phyloP scores from a whole-genome alignment of 2,888 invertebrate genomes.

The Siphonodentalium dalli region DNA sequence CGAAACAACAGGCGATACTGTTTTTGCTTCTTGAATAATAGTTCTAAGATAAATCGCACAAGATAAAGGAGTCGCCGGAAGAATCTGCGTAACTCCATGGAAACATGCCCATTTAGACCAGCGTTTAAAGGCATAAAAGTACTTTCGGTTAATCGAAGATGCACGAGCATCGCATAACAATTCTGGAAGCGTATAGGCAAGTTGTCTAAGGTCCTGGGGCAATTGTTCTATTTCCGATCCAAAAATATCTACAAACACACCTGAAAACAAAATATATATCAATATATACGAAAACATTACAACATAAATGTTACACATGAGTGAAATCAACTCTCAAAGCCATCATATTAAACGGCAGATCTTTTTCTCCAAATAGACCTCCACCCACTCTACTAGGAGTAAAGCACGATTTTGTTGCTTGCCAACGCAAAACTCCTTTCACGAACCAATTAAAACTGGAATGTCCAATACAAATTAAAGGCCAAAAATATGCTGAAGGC shows the following conservation, averaged over 20 bases:
- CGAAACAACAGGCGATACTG: not conserved
- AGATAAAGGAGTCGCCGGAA: slow-evolving; percentile 7
- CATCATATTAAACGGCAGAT: slow-evolving; percentile 13
- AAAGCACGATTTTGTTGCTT: slow-evolving; percentile 9
- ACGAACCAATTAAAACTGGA: not conserved
- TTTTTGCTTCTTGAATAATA: slow-evolving; percentile 7
- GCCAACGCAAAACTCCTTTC: slow-evolving; percentile 12
- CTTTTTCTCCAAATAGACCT: slow-evolving; percentile 11
- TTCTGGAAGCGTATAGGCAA: too few species aligned
- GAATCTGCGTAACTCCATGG: not conserved
- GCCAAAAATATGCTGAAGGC: slow-evolving; percentile 23
- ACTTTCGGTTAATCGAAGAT: too few species aligned
- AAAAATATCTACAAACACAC: too few species aligned
- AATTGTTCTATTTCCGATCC: too few species aligned
- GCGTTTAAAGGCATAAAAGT: too few species aligned
- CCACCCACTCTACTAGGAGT: slow-evolving; percentile 10
- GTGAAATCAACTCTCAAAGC: slow-evolving; percentile 5
- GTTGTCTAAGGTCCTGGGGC: too few species aligned
- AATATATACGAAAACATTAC: too few species aligned
- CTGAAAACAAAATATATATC: too few species aligned
- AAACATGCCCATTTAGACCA: slow-evolving; percentile 3
- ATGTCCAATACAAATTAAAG: slow-evolving; percentile 8
- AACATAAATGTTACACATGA: too few species aligned
- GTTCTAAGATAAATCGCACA: slow-evolving; percentile 5
- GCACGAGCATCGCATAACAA: too few species aligned